These are phyloP conservation scores for Temnothorax longispinosus DNA, from an alignment of 1,140 invertebrate genomes.

Conservation along the genomic window DNA sequence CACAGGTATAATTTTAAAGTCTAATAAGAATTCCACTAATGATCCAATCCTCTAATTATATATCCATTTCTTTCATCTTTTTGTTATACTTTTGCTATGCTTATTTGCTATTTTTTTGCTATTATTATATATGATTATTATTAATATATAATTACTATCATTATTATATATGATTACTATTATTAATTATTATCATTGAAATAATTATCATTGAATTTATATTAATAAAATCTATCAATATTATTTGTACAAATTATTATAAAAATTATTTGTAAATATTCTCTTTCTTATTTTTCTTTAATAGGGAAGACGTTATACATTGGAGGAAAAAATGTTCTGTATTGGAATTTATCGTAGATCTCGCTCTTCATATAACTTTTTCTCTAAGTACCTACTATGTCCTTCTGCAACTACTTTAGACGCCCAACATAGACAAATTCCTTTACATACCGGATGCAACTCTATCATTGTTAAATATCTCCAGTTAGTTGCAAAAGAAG, in stretches of 20 bases:
- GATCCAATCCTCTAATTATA: too few relatives aligned
- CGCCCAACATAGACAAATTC: not conserved
- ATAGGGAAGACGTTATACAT: not conserved
- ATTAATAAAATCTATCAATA: not conserved
- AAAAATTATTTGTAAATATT: not conserved
- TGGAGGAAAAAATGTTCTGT: slow-evolving; percentile 6
- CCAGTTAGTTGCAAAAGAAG: not conserved
- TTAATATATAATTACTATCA: not conserved
- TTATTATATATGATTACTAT: not conserved
- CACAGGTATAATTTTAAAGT: not conserved
- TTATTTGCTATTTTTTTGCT: not conserved
- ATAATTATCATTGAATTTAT: too few relatives aligned
- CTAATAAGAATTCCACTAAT: not conserved
- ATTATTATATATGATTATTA: not conserved
- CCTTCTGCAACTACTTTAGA: not conserved
- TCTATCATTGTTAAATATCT: not conserved
- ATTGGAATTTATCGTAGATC: slow-evolving; percentile 1
- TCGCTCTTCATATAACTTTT: not conserved
- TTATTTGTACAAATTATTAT: not conserved
- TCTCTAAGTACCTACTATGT: not conserved
- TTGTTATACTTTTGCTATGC: not conserved
- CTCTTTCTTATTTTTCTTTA: not conserved
- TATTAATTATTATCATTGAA: too few relatives aligned
- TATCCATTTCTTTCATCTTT: not conserved
- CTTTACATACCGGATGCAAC: not conserved